Percentiles rank a stretch among this genome's conserved stretches.
phyloP scores from a whole-genome alignment of 2,797 vertebrate genomes.

The Sebastes kiyomatsui region DNA sequence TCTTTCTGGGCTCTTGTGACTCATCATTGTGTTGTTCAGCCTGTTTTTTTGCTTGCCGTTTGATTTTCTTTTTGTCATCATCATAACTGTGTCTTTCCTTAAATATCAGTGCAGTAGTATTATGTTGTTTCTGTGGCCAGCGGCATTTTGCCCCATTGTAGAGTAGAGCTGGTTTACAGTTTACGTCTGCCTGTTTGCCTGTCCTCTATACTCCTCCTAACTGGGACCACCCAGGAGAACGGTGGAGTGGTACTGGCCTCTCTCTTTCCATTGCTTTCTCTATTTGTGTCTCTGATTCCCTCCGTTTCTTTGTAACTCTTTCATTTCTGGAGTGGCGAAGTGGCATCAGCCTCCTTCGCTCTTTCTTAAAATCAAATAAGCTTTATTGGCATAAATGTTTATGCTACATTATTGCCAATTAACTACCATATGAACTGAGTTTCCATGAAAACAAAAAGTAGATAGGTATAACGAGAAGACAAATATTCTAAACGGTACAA shows the following conservation, averaged over 20 bases:
- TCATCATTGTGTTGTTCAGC: slow-evolving; percentile 43
- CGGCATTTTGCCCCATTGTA: slow-evolving; percentile 85
- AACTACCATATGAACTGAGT: not conserved
- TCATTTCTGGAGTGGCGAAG: slow-evolving; percentile 10
- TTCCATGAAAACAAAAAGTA: not conserved
- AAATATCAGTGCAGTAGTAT: slow-evolving; percentile 67
- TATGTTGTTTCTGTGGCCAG: slow-evolving; percentile 79
- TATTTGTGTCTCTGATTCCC: slow-evolving; percentile 31
- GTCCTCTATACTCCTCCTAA: slow-evolving; percentile 89
- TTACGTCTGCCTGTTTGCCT: slow-evolving; percentile 95
- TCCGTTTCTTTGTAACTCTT: slow-evolving; percentile 30
- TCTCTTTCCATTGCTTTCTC: slow-evolving; percentile 44
- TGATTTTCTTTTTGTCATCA: slow-evolving; percentile 17
- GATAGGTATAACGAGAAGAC: not conserved
- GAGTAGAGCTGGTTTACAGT: slow-evolving; percentile 90
- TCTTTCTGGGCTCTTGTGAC: slow-evolving; percentile 27
- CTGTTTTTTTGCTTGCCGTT: slow-evolving; percentile 2
- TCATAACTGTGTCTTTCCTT: slow-evolving; percentile 53
- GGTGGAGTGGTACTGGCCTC: slow-evolving; percentile 80
- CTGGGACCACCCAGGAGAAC: slow-evolving; percentile 93
- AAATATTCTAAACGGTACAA: not conserved
- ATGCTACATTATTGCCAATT: not conserved
- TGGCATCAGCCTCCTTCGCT: slow-evolving; percentile 4
- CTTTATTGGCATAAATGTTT: not conserved
- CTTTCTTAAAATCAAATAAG: slow-evolving; percentile 4